A percentile compares a stretch with the other conserved stretches of the same genome.
Evolutionary conservation across 2,888 invertebrate genomes (phyloP).

Genomic region (Epiperipatus broadwayi): DNA sequence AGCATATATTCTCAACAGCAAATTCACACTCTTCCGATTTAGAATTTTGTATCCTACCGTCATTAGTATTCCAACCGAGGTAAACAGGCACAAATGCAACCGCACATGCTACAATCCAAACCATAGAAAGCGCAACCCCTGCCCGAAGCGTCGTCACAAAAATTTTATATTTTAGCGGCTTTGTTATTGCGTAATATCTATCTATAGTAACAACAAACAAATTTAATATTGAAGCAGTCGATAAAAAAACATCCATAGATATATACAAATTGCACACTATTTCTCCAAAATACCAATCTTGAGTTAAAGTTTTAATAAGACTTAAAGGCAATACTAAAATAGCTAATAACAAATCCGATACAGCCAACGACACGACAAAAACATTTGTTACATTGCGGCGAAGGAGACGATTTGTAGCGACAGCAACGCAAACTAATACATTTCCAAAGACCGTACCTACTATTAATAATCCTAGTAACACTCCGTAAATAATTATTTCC

Average conservation of each 20-base stretch:
- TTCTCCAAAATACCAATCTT: conserved; percentile 1
- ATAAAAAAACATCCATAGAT: conserved; percentile 9
- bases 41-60: background rate
- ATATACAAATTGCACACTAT: conserved; percentile 7
- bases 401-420: background rate
- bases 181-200: conserved; percentile 6
- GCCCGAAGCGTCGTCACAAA: conserved; percentile 1
- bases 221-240: conserved; percentile 6
- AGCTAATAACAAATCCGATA: conserved; percentile 5
- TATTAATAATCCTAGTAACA: too few species aligned
- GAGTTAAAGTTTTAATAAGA: background rate
- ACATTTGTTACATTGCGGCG: conserved; percentile 6
- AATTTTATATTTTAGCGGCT: conserved; percentile 1
- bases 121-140: background rate
- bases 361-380: conserved; percentile 6
- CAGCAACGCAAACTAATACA: conserved; percentile 6
- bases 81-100: conserved; percentile 8
- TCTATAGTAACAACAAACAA: conserved; percentile 3
- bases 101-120: background rate
- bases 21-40: background rate
- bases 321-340: conserved; percentile 6
- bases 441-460: conserved; percentile 7
- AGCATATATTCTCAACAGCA: background rate
- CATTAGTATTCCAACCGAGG: conserved; percentile 6
- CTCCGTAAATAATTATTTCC: too few species aligned